These are phyloP conservation scores for Chironomus tepperi DNA, from an alignment of 1,140 invertebrate species.

Conservation along the genomic window DNA sequence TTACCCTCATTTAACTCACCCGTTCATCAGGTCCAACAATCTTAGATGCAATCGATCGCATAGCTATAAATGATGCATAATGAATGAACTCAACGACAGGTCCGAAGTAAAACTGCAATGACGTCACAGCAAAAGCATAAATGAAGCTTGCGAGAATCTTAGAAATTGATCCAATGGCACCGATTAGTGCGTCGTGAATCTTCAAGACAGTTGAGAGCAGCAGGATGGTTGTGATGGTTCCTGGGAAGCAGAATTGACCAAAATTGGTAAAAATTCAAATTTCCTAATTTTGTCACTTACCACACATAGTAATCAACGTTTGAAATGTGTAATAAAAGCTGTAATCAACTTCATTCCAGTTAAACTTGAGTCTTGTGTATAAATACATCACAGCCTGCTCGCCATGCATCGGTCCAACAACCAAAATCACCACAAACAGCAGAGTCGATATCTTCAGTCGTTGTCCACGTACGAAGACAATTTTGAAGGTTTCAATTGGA, in stretches of 20 bases:
- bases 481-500: constrained; percentile 41
- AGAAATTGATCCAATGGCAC: constrained; percentile 18
- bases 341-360: constrained; percentile 39
- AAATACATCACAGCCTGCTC: constrained; percentile 37
- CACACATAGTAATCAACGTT: neutral
- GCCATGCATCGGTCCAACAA: constrained; percentile 44
- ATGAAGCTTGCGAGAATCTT: constrained; percentile 24
- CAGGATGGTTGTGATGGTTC: neutral
- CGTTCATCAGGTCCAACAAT: neutral
- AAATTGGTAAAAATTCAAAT: neutral
- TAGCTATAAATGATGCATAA: constrained; percentile 29
- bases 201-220: neutral
- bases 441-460: constrained; percentile 41
- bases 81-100: constrained; percentile 24
- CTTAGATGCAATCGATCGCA: constrained; percentile 24
- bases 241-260: neutral
- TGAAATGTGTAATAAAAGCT: constrained; percentile 40
- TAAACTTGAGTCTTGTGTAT: constrained; percentile 39
- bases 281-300: neutral
- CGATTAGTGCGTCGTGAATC: constrained; percentile 25
- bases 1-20: neutral
- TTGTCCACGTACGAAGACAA: constrained; percentile 39
- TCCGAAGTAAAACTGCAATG: constrained; percentile 9
- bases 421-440: constrained; percentile 41
- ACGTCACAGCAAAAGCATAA: constrained; percentile 25